These are phyloP conservation scores for Cyprinus carpio DNA, from an alignment of 2,113 vertebrate species.

Conservation along the genomic window DNA sequence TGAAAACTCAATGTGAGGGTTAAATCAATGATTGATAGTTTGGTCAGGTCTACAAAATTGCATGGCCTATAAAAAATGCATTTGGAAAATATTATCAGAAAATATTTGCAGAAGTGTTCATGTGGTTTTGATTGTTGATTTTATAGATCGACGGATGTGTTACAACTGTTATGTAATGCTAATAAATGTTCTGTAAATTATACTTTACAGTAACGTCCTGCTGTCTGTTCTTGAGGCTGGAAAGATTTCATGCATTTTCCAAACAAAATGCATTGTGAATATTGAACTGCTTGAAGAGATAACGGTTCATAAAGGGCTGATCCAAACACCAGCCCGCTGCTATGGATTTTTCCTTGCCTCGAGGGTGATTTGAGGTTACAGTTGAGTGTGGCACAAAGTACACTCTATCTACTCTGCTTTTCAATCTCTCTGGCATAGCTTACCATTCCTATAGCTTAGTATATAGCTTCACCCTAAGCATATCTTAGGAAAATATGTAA, in stretches of 20 bases:
- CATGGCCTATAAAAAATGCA: too few species aligned
- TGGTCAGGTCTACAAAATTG: too few species aligned
- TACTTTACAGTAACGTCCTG: not conserved
- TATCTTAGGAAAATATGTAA: too few species aligned
- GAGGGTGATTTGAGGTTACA: slow-evolving; percentile 22
- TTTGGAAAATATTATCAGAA: too few species aligned
- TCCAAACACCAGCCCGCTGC: slow-evolving; percentile 25
- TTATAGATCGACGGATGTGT: too few species aligned
- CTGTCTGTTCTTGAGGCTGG: too few species aligned
- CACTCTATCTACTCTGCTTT: not conserved
- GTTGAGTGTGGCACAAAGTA: slow-evolving; percentile 10
- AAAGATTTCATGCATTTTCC: slow-evolving; percentile 20
- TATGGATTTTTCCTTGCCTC: slow-evolving; percentile 42
- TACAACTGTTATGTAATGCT: not conserved
- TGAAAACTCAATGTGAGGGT: too few species aligned
- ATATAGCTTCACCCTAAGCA: too few species aligned
- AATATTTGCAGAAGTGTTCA: too few species aligned
- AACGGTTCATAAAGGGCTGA: slow-evolving; percentile 42
- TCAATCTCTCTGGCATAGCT: slow-evolving; percentile 21
- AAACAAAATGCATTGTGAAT: not conserved
- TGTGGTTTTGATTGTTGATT: too few species aligned
- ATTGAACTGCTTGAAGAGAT: slow-evolving; percentile 37
- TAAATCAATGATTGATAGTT: too few species aligned
- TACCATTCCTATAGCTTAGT: too few species aligned
- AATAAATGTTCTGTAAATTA: not conserved